Base-by-base conservation (phyloP, 2,113 vertebrate genomes). In the Anthoscopus minutus region DNA sequence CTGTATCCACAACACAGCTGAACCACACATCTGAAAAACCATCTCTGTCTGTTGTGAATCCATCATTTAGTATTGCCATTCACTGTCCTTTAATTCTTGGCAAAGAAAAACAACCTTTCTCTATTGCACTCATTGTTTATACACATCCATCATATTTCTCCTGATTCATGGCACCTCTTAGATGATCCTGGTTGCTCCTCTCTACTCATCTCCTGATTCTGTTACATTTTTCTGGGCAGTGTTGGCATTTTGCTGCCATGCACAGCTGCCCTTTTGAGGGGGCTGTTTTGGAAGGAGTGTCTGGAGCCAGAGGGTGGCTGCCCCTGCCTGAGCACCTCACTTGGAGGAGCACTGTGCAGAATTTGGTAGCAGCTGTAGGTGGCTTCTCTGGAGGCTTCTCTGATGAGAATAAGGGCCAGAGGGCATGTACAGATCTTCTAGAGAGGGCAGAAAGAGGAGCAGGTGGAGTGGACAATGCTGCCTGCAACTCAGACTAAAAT, bases 271-370 rank as follows among this genome's bases (percentile, higher is more conserved):
- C 25, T 9, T 82, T 71, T 33, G 38, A 72, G 30, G 14, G 5
- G 42, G 3, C 2, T 70, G 1, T 20, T 20, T 31, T 35, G 23
- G 38, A 31, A 76, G 31, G 5, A 51, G 7, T 3, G 1, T 31
- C 42, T 83, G 62, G 9, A 58, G 19, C 0, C 0, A 8, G 23
- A 57, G 11, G 5, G 13, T 44, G 69, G 5, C 27, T 73, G 35
- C 7, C 7, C 21, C 8, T 60, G 30, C 15, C 23, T 56, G 54
- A n/a, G 8, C 27, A 51, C 27, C 20, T 67, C 0, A 0, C 10
- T 11, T 15, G 2, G 19, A 15, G 38, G 20, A 72, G 23, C 18
- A 11, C 40, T 19, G 73, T 24, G 33, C 6, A 5, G 27, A 11
- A 8, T 22, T 17, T 30, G 60, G 12, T 5, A 69, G 54, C 35